Conservation (phyloP, 2,797 vertebrate species). For the Tragelaphus oryx region DNA sequence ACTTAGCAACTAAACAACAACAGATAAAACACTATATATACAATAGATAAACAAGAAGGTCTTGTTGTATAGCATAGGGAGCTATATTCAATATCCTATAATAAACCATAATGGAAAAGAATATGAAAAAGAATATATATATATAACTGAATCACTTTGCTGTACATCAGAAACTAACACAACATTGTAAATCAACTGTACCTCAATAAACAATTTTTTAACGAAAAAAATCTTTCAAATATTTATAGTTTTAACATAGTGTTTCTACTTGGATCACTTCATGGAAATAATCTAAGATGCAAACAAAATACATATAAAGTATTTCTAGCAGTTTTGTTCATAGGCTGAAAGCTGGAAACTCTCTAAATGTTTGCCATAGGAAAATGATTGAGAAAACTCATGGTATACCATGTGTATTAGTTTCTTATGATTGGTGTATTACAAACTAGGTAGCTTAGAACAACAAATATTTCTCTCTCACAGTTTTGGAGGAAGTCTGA, state of each 20-base stretch:
- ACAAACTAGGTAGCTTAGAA: neutral
- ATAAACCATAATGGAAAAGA: neutral
- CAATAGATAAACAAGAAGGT: neutral
- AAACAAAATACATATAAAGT: neutral
- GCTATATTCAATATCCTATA: neutral
- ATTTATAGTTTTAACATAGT: neutral
- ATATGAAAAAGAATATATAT: neutral
- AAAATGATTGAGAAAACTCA: neutral
- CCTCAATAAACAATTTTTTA: neutral
- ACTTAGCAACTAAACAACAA: neutral
- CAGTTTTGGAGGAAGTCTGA: neutral
- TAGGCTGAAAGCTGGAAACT: neutral
- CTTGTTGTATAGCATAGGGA: neutral
- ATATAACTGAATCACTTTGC: neutral
- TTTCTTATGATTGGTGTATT: neutral
- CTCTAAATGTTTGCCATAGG: neutral
- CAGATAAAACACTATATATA: neutral
- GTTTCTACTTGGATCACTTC: neutral
- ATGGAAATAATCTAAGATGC: constrained; percentile 22
- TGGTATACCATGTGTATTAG: neutral
- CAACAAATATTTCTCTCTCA: neutral
- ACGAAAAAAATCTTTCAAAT: neutral
- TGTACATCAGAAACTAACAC: neutral
- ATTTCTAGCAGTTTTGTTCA: neutral
- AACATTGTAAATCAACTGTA: neutral